Base-by-base conservation (phyloP, 2,888 invertebrate genomes). In the Antheraea assamensis region DNA sequence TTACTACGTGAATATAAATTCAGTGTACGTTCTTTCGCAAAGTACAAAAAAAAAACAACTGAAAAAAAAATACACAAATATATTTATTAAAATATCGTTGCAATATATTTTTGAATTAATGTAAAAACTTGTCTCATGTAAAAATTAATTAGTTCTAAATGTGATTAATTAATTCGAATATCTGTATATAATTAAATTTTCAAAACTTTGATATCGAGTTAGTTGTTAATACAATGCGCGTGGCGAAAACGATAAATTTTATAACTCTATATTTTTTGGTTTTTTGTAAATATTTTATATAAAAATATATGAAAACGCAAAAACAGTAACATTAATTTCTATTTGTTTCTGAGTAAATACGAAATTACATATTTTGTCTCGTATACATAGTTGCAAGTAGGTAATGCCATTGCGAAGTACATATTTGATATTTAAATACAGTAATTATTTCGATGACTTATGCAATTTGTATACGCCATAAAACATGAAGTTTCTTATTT, bases 251-350 rank as follows among this genome's bases (percentile, higher is more conserved):
- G 61, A 64, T 5, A 30, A 64, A 64, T 17, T n/a, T n/a, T 64
- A 64, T 64, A 58, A 58, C 10, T 58, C 21, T 61, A 17, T 64
- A 3, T 30, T 64, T 17, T 64, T 30, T 42, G 27, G 61, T 64
- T 17, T 64, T 30, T 42, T 64, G 61, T 64, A 64, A 27, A 64
- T 64, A 64, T 64, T 64, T 64, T 27, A 64, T 64, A 15, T 64
- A 64, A 17, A 30, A 15, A 58, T 19, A 30, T 30, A n/a, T 10
- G 0, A 61, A 27, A 61, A 35, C 3, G 1, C 4, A 27, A 61
- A 27, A 17, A 4, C 27, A 19, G 21, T n/a, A 58, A 58, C n/a
- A 24, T n/a, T 4, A 5, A 58, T 58, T 24, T 58, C 24, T 13
- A 58, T 58, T 58, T 58, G 7, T 58, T 58, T 58, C 24, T 58